Evolutionary conservation across 2,113 vertebrate species (phyloP).

Genomic region (Clarias batrachus): DNA sequence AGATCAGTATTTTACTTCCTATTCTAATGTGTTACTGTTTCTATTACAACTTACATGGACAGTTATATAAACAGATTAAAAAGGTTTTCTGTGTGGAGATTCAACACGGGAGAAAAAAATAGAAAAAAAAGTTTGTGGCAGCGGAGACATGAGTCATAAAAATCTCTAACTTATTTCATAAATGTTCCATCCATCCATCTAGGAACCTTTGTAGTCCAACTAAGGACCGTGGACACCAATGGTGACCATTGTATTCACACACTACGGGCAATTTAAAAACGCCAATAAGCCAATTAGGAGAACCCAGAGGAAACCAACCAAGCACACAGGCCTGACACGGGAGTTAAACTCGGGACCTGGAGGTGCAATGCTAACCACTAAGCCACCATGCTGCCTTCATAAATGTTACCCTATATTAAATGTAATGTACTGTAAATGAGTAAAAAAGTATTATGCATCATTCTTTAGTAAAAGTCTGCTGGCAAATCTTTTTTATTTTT

Average conservation of each 20-base stretch:
- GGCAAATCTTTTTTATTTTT: too few relatives aligned
- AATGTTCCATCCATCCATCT: neutral
- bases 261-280: too few relatives aligned
- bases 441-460: neutral
- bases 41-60: neutral
- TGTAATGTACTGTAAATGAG: neutral
- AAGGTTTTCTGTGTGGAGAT: neutral
- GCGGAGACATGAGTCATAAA: neutral
- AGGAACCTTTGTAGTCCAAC: too few relatives aligned
- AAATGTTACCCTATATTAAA: neutral
- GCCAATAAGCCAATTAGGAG: too few relatives aligned
- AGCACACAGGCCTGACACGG: too few relatives aligned
- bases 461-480: neutral
- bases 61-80: neutral
- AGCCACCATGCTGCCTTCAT: neutral
- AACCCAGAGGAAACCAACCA: too few relatives aligned
- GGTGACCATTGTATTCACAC: too few relatives aligned
- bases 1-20: neutral
- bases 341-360: too few relatives aligned
- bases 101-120: neutral
- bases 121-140: neutral
- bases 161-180: neutral
- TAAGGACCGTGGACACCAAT: too few relatives aligned
- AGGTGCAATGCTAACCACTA: too few relatives aligned
- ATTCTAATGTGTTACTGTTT: neutral